Evolutionary conservation across 2,797 vertebrate species (phyloP), one percentile per base, ranked within the genome.

Genomic region (Rhodeus uyekii): DNA sequence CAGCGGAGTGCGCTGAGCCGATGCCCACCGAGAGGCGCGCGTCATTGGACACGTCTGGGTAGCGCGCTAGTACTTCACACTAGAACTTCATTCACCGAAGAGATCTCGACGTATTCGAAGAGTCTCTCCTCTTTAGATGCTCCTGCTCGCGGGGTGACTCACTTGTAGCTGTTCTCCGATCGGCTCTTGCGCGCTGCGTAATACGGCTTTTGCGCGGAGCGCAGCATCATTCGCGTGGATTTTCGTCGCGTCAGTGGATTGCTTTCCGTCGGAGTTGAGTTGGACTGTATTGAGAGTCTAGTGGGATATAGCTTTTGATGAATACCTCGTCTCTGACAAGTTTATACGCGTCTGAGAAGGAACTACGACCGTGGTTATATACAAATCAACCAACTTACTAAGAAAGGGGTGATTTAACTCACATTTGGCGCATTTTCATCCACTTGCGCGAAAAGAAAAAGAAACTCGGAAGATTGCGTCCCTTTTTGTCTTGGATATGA

Each of bases 231-330:
- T 78, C 73, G 89, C 79, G 85, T 91, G 90, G 91, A 89, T 87
- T 86, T 87, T 86, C 65, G 53, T 80, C 14, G 71, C 83, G 55
- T 88, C 90, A 65, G 78, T 89, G 90, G 90, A 87, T 86, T 83
- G 86, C 86, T 82, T 86, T 87, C 16, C 85, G 85, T 82, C 86
- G 73, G 85, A 85, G 76, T 78, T 75, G 76, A 89, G 89, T 60
- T 58, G 78, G 83, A 78, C 86, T 86, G 87, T 88, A 85, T 81
- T 87, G 84, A 82, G 78, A 29, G 67, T 48, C 68, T 82, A 78
- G 64, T 80, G 76, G 80, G 90, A 91, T 89, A 89, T 88, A 86
- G 86, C 83, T 82, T 89, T 86, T 86, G 78, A 86, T 89, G 89
- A 91, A 91, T 72, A 72, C 78, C 60, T 81, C 77, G 39, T 32